phyloP scores from a whole-genome alignment of 2,797 vertebrate genomes.

The Antrozous pallidus region DNA sequence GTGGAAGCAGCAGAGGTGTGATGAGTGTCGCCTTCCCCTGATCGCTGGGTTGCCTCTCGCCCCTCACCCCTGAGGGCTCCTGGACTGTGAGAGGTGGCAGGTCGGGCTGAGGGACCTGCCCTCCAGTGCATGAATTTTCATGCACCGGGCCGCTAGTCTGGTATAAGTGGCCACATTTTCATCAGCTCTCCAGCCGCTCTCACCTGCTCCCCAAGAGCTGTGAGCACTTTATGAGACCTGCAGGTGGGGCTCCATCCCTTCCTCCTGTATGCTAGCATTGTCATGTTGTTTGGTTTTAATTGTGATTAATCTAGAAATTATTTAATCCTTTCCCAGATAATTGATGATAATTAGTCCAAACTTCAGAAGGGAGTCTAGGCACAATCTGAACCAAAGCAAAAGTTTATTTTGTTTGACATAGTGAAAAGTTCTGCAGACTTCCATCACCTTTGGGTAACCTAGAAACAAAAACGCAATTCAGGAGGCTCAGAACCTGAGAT shows the following conservation, averaged over 20 bases:
- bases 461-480: conserved; percentile 47
- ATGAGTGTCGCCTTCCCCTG: too few species aligned
- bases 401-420: background rate
- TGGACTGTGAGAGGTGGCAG: too few species aligned
- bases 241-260: background rate
- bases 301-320: conserved; percentile 7
- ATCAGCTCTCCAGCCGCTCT: background rate
- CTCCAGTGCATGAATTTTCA: too few species aligned
- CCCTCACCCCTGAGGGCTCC: too few species aligned
- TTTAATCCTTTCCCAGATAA: conserved; percentile 13
- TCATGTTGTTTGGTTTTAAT: background rate
- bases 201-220: background rate
- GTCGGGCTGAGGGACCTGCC: too few species aligned
- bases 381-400: conserved; percentile 26
- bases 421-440: background rate
- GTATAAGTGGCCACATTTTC: background rate
- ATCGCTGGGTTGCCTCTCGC: too few species aligned
- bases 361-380: background rate
- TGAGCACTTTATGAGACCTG: background rate
- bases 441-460: background rate
- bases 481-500: conserved; percentile 30
- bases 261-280: background rate
- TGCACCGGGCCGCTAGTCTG: background rate
- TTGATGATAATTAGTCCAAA: background rate
- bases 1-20: too few species aligned